Evolutionary conservation across 2,113 vertebrate genomes (phyloP).

Genomic region (Salvator merianae): DNA sequence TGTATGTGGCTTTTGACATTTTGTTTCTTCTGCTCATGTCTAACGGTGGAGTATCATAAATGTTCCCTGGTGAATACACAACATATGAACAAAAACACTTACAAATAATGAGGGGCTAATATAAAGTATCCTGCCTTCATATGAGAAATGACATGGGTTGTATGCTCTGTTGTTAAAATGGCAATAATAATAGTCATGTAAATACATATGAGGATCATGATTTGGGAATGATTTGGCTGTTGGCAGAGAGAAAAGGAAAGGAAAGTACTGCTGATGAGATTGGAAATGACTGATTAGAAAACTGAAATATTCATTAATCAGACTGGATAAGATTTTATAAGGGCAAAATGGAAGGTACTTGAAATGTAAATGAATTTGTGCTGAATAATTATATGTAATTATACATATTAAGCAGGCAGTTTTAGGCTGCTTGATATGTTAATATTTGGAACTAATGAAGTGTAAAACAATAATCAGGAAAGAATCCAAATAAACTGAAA

Average conservation of each 20-base stretch:
- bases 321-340: neutral
- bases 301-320: slow-evolving; percentile 13
- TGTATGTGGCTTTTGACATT: too few relatives aligned
- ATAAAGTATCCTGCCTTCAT: neutral
- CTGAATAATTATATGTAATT: slow-evolving; percentile 23
- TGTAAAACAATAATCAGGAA: slow-evolving; percentile 7
- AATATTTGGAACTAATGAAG: slow-evolving; percentile 27
- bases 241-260: neutral
- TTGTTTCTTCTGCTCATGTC: too few relatives aligned
- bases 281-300: neutral
- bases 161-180: neutral
- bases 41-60: too few relatives aligned
- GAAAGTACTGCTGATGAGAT: neutral
- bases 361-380: slow-evolving; percentile 22
- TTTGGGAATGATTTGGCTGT: neutral
- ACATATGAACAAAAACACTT: too few relatives aligned
- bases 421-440: slow-evolving; percentile 6
- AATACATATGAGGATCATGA: neutral
- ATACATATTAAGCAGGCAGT: slow-evolving; percentile 8
- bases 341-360: slow-evolving; percentile 9
- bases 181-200: neutral
- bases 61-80: too few relatives aligned
- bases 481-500: neutral
- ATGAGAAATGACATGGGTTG: neutral
- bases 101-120: neutral